These are phyloP conservation scores for Hormaphis cornu DNA, from an alignment of 1,140 invertebrate genomes.

Conservation along the genomic window DNA sequence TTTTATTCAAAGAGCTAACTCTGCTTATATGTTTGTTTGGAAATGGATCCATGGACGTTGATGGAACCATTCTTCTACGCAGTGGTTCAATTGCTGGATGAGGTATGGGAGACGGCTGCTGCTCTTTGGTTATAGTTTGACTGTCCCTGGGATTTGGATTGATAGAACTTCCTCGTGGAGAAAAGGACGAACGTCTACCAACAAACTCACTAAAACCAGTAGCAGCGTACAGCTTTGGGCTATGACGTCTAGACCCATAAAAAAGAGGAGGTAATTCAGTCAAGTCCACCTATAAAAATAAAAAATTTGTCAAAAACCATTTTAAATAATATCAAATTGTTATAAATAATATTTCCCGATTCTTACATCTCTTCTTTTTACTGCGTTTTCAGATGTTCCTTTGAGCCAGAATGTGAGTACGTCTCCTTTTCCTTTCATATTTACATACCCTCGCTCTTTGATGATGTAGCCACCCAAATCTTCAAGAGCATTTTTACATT, in stretches of 20 bases:
- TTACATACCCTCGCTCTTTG: conserved; percentile 72
- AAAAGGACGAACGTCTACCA: conserved; percentile 49
- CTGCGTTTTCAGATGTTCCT: conserved; percentile 69
- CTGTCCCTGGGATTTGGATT: conserved; percentile 38
- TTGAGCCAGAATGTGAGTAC: conserved; percentile 80
- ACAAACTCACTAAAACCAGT: conserved; percentile 40
- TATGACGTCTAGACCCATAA: conserved; percentile 65
- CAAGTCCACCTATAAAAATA: conserved; percentile 56
- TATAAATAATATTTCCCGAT: not conserved
- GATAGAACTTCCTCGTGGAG: conserved; percentile 44
- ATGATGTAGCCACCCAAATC: conserved; percentile 69
- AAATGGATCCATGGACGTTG: conserved; percentile 37
- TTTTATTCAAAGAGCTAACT: conserved; percentile 20
- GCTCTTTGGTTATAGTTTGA: conserved; percentile 30
- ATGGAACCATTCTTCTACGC: conserved; percentile 30
- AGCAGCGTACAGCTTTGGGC: conserved; percentile 54
- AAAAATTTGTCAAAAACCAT: not conserved
- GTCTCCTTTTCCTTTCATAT: conserved; percentile 84
- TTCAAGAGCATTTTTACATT: conserved; percentile 73
- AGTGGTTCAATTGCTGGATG: conserved; percentile 2
- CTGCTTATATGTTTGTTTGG: conserved; percentile 34
- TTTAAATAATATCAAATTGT: not conserved
- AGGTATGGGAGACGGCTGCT: conserved; percentile 28
- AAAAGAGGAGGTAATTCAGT: conserved; percentile 63
- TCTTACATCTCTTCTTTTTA: conserved; percentile 63